Percentiles rank a stretch among this genome's conserved stretches.
These are phyloP conservation scores for Perdita meconis DNA, from an alignment of 2,888 invertebrate species.

Conservation along the genomic window DNA sequence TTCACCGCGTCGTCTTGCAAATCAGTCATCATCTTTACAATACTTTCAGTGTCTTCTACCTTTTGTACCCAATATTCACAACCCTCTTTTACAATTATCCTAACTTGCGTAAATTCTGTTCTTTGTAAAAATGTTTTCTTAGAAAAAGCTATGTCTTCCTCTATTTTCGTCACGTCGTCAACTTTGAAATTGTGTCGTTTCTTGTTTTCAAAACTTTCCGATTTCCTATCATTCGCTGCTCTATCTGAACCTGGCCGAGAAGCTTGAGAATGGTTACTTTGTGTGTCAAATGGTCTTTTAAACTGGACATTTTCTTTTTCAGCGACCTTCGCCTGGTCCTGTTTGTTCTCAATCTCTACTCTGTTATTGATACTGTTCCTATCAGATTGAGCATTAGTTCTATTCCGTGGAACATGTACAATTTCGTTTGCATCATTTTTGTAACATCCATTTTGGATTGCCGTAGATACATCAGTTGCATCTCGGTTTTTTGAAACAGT, in stretches of 20 bases:
- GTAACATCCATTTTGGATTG: background rate
- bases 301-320: background rate
- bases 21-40: slow-evolving; percentile 59
- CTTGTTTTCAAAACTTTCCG: background rate
- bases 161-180: slow-evolving; percentile 32
- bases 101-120: slow-evolving; percentile 65
- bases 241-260: background rate
- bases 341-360: background rate
- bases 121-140: slow-evolving; percentile 64
- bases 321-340: background rate
- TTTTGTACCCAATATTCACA: slow-evolving; percentile 72
- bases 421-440: background rate
- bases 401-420: background rate
- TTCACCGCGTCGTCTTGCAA: slow-evolving; percentile 49
- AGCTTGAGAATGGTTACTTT: background rate
- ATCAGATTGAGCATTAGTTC: background rate
- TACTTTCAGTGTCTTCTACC: slow-evolving; percentile 35
- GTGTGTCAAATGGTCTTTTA: background rate
- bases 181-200: background rate
- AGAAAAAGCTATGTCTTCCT: slow-evolving; percentile 49
- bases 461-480: background rate
- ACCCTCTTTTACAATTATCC: slow-evolving; percentile 47
- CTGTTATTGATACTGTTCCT: background rate
- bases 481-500: background rate
- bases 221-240: background rate